phyloP scores from a whole-genome alignment of 2,888 invertebrate species.

The Diogma glabrata region DNA sequence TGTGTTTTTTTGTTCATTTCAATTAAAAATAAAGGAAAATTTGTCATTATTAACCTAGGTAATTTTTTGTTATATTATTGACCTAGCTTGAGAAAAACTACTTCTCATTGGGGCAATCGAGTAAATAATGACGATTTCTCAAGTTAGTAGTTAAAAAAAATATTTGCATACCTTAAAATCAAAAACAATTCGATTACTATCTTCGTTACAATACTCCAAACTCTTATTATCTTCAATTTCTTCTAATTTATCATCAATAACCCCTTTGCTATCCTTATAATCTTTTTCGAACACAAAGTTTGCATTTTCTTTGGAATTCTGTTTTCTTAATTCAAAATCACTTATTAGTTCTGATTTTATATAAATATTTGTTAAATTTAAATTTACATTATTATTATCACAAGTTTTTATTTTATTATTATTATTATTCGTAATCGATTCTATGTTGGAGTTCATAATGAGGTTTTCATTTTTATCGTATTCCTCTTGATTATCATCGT shows the following conservation, averaged over 20 bases:
- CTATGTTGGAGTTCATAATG: too few relatives aligned
- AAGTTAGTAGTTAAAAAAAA: too few relatives aligned
- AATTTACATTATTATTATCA: conserved; percentile 6
- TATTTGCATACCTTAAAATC: conserved; percentile 6
- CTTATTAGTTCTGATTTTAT: conserved; percentile 2
- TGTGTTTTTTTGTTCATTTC: too few relatives aligned
- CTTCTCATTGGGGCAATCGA: too few relatives aligned
- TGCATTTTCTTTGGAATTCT: background rate
- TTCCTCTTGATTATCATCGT: background rate
- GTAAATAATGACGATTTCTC: too few relatives aligned
- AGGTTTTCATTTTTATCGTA: background rate
- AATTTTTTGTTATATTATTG: background rate
- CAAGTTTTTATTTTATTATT: background rate
- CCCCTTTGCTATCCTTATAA: background rate
- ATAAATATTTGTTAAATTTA: conserved; percentile 8
- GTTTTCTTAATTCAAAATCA: background rate
- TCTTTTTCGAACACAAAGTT: too few relatives aligned
- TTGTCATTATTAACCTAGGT: background rate
- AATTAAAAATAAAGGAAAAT: background rate
- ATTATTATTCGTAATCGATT: too few relatives aligned
- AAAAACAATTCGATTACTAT: conserved; percentile 2
- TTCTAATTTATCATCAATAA: background rate
- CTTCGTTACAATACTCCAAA: background rate
- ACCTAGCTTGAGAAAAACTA: too few relatives aligned
- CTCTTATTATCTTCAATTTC: background rate